Percentiles rank a stretch among this genome's conserved stretches.
Conservation (phyloP, 2,797 vertebrate genomes). For the Fistularia tabacaria region DNA sequence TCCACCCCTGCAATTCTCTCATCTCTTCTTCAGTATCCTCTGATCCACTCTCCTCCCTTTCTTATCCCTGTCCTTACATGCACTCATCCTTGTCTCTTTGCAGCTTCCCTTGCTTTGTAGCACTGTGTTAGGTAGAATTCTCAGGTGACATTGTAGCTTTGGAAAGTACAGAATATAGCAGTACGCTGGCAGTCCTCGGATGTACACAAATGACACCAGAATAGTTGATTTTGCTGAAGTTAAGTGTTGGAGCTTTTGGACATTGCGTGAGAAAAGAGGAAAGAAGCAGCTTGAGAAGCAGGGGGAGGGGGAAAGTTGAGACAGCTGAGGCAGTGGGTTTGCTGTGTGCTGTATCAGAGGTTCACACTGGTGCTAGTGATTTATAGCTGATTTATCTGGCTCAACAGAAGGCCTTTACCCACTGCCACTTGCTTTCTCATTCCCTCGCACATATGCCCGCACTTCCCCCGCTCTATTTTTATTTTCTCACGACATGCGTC, state of each 20-base stretch:
- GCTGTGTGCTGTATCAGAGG: constrained; percentile 68
- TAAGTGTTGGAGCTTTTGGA: constrained; percentile 21
- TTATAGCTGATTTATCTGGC: constrained; percentile 59
- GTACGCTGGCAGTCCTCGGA: constrained; percentile 24
- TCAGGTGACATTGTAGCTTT: constrained; percentile 59
- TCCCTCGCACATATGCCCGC: constrained; percentile 3
- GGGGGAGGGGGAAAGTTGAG: constrained; percentile 20
- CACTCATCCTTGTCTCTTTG: constrained; percentile 21
- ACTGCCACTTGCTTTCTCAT: constrained; percentile 9
- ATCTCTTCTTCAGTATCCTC: constrained; percentile 31
- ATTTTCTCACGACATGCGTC: neutral
- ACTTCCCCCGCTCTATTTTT: neutral
- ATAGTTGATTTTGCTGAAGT: no score
- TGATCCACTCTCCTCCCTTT: constrained; percentile 10
- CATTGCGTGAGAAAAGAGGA: constrained; percentile 24
- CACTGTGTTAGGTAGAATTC: constrained; percentile 30
- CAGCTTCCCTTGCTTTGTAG: constrained; percentile 24
- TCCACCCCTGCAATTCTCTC: constrained; percentile 39
- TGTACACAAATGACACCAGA: neutral
- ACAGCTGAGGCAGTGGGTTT: constrained; percentile 52
- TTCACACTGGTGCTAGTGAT: constrained; percentile 45
- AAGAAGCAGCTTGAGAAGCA: constrained; percentile 29
- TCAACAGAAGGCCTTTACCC: constrained; percentile 42
- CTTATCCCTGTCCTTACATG: constrained; percentile 11
- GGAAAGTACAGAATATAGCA: constrained; percentile 52